These are phyloP conservation scores for Theodoxus fluviatilis DNA, from an alignment of 2,888 invertebrate genomes.

Conservation along the genomic window DNA sequence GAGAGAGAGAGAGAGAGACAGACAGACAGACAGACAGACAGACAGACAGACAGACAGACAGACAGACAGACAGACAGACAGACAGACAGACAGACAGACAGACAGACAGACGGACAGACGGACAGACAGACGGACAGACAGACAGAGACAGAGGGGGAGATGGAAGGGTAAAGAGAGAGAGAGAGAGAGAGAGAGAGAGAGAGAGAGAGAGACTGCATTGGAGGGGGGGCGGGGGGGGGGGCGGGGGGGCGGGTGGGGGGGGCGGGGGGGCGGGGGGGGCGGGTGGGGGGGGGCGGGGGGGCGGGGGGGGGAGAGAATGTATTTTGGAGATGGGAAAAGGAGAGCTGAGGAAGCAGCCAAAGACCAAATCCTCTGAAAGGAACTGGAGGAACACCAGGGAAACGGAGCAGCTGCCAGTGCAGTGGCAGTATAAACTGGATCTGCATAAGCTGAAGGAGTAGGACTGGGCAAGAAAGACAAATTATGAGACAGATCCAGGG, in stretches of 20 bases:
- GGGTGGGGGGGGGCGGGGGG: neutral
- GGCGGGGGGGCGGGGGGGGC: neutral
- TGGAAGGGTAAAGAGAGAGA: neutral
- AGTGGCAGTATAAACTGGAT: too few relatives aligned
- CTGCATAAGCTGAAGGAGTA: too few relatives aligned
- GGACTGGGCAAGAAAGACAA: too few relatives aligned
- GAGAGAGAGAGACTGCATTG: neutral
- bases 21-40: too few relatives aligned
- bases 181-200: neutral
- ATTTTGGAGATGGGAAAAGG: neutral
- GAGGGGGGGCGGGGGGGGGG: neutral
- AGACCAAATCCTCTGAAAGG: too few relatives aligned
- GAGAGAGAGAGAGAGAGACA: too few relatives aligned
- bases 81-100: neutral
- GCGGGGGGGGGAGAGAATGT: neutral
- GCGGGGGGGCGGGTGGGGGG: neutral
- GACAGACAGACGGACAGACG: neutral
- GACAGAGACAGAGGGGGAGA: neutral
- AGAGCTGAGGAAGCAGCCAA: neutral
- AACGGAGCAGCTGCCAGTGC: too few relatives aligned
- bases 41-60: too few relatives aligned
- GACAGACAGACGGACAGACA: neutral
- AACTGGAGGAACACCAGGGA: conserved; percentile 1
- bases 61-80: too few relatives aligned
- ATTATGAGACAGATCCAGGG: too few relatives aligned